Percentiles rank a stretch among this genome's conserved stretches.
phyloP scores from a whole-genome alignment of 92 coral and sea anemone species.

The Epizoanthus stellaris region DNA sequence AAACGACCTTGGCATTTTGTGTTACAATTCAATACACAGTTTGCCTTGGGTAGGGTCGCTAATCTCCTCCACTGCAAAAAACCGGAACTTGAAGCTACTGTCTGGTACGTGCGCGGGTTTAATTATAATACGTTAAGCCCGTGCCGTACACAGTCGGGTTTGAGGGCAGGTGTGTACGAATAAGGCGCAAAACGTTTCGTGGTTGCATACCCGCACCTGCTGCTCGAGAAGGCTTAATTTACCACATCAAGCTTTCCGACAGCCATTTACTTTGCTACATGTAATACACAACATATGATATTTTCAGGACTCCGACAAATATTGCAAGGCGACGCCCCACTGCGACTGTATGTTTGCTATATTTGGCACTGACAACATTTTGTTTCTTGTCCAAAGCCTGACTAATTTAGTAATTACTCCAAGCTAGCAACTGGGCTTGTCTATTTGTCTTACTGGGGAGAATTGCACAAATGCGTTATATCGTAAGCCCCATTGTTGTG shows the following conservation, averaged over 20 bases:
- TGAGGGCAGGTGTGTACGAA: conserved; percentile 29
- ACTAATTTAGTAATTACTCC: conserved; percentile 21
- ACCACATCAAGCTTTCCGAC: conserved; percentile 10
- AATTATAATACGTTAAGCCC: conserved; percentile 26
- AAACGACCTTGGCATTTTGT: conserved; percentile 38
- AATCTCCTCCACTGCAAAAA: not conserved
- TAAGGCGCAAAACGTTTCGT: conserved; percentile 12
- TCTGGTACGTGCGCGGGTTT: not conserved
- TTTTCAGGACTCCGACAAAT: not conserved
- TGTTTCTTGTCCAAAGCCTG: not conserved
- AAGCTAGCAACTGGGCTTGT: conserved; percentile 33
- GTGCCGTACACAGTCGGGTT: conserved; percentile 14
- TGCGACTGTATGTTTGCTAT: conserved; percentile 11
- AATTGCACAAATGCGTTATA: conserved; percentile 41
- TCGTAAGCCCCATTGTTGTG: conserved; percentile 77
- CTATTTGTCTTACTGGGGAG: conserved; percentile 51
- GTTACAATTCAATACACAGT: not conserved
- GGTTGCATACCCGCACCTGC: conserved; percentile 37
- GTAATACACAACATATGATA: conserved; percentile 8
- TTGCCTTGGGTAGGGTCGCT: not conserved
- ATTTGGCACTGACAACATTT: conserved; percentile 23
- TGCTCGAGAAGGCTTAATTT: conserved; percentile 9
- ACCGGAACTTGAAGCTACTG: conserved; percentile 1
- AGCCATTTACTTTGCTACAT: not conserved
- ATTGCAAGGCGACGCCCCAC: conserved; percentile 20